Percentiles rank a stretch among this genome's conserved stretches.
phyloP scores from a whole-genome alignment of 2,113 vertebrate genomes.

The Hemiprocne comata region DNA sequence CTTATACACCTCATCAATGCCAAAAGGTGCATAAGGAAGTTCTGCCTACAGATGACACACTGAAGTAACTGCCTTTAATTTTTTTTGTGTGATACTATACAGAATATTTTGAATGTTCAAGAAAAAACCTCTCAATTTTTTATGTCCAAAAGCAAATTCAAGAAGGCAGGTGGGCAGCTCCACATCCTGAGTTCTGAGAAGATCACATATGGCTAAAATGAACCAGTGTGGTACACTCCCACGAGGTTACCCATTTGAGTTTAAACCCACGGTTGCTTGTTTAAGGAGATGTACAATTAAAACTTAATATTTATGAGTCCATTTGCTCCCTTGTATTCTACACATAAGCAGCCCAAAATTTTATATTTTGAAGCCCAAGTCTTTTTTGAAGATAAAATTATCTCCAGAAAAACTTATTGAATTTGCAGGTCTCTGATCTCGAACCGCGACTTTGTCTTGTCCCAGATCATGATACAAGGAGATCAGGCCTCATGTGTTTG shows the following conservation, averaged over 20 bases:
- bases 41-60: neutral
- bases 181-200: neutral
- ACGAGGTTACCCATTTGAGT: neutral
- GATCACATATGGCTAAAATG: neutral
- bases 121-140: neutral
- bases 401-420: neutral
- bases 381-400: neutral
- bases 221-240: neutral
- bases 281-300: neutral
- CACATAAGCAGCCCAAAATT: neutral
- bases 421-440: neutral
- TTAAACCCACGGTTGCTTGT: neutral
- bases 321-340: neutral
- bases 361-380: neutral
- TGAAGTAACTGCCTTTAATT: neutral
- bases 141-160: neutral
- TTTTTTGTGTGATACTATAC: neutral
- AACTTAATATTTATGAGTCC: neutral
- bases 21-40: neutral
- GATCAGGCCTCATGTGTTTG: neutral
- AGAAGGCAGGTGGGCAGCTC: neutral
- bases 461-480: neutral
- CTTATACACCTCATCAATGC: neutral
- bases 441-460: neutral
- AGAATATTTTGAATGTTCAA: neutral